Base-by-base conservation (phyloP, 2,888 invertebrate species). In the Ophion costatus region DNA sequence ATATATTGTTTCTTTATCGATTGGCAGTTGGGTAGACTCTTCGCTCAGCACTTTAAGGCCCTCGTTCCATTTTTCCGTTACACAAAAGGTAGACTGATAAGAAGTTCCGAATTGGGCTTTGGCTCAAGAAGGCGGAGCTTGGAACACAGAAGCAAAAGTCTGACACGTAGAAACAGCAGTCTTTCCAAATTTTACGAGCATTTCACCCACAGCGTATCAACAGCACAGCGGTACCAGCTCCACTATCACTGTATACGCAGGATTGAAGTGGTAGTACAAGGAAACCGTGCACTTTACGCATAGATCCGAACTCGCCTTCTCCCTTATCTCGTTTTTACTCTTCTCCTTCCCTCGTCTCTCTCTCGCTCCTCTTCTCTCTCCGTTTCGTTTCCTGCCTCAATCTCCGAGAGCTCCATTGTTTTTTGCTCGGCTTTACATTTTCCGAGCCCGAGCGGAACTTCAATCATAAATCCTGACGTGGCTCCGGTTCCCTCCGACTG, bases 401-500 rank as follows among this genome's bases (percentile, higher is more conserved):
- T 79, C 82, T 71, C 84, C 42, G 42, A 61, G 67, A 70, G 71
- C 38, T 67, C 75, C 80, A 78, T 77, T 83, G 84, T 83, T 80
- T 84, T 82, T 78, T 83, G 84, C 79, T 84, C 66, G 82, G 79
- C 83, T 86, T 73, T 82, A 85, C 86, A 88, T 89, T 90, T 89
- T 87, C 86, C 89, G 83, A 86, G 89, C 86, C 86, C 87, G 81
- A 89, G 89, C 89, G 88, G 86, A 90, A 89, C 89, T 89, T 90
- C 91, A 89, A 91, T 91, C 91, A 91, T 91, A 91, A 91, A 91
- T 91, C 88, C 90, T 86, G 88, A 88, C 89, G 86, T 87, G 87
- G 89, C 88, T 79, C 75, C 66, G 75, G 73, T 59, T 78, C 73
- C 45, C 67, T 11, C 17, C 38, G 79, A 64, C 63, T 71, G 45